Evolutionary conservation across 2,888 invertebrate species (phyloP), one percentile per base, ranked within the genome.

Genomic region (Eremobia ochroleuca): DNA sequence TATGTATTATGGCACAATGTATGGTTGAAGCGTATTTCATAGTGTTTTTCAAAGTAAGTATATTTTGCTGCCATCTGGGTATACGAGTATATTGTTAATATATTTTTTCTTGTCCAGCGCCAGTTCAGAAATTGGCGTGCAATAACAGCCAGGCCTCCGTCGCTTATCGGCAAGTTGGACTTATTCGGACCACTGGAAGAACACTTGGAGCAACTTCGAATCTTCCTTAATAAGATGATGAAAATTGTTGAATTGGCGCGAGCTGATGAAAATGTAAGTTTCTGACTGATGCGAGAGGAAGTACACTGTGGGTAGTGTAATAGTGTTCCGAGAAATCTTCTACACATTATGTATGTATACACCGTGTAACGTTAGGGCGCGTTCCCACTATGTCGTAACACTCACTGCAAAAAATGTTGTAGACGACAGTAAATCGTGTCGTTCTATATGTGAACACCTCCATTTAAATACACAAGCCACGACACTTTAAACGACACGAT

Each of bases 111-210:
- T 71, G 15, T 64, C 55, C 82, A 96, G 96, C 77, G 90, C 18
- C 76, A 89, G 68, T 96, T 96, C 68, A 88, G 90, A 3, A 88
- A 85, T 13, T 97, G 97, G 97, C 92, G 92, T 0, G 93, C 94
- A 0, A 76, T 95, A 31, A 92, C 88, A 6, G 97, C 95, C 0
- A 93, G 94, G 11, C 97, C 97, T 0, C 96, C 97, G 1, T 95
- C 95, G 0, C 92, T 97, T 62, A 91, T 97, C n/a, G 95, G 96
- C 62, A 95, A 93, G 58, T 89, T 97, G 81, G 94, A 97, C 77
- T 52, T 93, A 0, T 92, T 90, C 68, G 94, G 93, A 0, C 91
- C 96, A 0, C 72, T 96, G 40, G 77, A 90, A 2, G 94, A 94
- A 28, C 97, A 97, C 78, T 90, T 96, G 88, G 97, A 96, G 76